Percentiles rank a stretch among this genome's conserved stretches.
phyloP scores from a whole-genome alignment of 2,113 vertebrate genomes.

The Xiphias gladius region DNA sequence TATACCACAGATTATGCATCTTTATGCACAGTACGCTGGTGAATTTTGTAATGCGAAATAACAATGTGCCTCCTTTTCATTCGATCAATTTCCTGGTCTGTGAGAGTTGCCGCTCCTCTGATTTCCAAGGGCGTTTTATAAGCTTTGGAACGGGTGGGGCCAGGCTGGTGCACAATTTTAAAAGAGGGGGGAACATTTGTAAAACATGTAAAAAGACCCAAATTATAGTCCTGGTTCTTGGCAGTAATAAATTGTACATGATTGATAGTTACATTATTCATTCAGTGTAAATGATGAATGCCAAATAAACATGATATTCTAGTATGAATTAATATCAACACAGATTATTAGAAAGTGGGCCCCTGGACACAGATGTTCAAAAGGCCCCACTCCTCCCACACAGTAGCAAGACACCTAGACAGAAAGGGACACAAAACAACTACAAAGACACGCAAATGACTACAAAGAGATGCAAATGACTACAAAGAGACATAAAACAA shows the following conservation, averaged over 20 bases:
- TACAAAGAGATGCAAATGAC: not conserved
- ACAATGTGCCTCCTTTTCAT: slow-evolving; percentile 49
- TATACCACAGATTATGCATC: slow-evolving; percentile 61
- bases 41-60: slow-evolving; percentile 65
- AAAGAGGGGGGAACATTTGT: not conserved
- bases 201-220: not conserved
- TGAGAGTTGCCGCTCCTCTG: slow-evolving; percentile 17
- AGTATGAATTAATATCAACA: not conserved
- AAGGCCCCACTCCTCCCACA: not conserved
- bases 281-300: not conserved
- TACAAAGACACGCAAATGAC: too few species aligned
- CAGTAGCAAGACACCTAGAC: not conserved
- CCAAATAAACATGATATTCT: not conserved
- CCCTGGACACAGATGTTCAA: not conserved
- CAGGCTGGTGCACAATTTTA: not conserved
- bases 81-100: slow-evolving; percentile 53
- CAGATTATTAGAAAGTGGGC: not conserved
- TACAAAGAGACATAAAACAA: not conserved
- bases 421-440: not conserved
- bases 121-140: not conserved
- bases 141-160: not conserved
- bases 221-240: not conserved
- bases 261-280: slow-evolving; percentile 3
- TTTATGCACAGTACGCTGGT: slow-evolving; percentile 56
- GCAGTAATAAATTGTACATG: not conserved